Evolutionary conservation across 2,888 invertebrate genomes (phyloP), one percentile per base, ranked within the genome.

Genomic region (Ectobius pallidus): DNA sequence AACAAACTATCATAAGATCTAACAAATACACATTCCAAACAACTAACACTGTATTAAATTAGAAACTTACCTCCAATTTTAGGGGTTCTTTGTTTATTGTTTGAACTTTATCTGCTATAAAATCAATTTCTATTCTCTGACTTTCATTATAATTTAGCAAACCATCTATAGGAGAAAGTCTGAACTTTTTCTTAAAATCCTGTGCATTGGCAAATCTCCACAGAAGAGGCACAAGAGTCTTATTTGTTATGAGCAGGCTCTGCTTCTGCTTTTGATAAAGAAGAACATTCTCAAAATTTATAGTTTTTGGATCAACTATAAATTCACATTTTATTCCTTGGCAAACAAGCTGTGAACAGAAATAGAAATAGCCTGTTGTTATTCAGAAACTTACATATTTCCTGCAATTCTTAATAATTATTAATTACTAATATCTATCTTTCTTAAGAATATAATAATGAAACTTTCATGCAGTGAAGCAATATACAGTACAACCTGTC

Each of bases 51-150:
- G n/a, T n/a, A n/a, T n/a, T n/a, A 34, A 34, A 7, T 34, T 34
- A 7, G 34, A 46, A 46, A n/a, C n/a, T 46, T 46, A 46, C 46
- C 46, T 46, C 46, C 11, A 46, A n/a, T 46, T 46, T 46, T n/a
- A 46, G n/a, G n/a, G 46, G 46, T n/a, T n/a, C 18, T n/a, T 46
- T 46, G n/a, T 46, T 46, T 46, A 46, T 46, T n/a, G n/a, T n/a
- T n/a, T 46, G 46, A n/a, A 46, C n/a, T 46, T n/a, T 46, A 46
- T 3, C 3, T 46, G 46, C 46, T 4, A 46, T n/a, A 46, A 11
- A 46, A n/a, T 46, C 46, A n/a, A 46, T 46, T 46, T 4, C 3
- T 46, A 46, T 46, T 4, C 18, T n/a, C 18, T 46, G 9, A 9
- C 3, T 46, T 46, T 46, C 46, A n/a, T 46, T 9, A n/a, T 46